phyloP scores from a whole-genome alignment of 2,888 invertebrate genomes.

The Corbicula japonica region DNA sequence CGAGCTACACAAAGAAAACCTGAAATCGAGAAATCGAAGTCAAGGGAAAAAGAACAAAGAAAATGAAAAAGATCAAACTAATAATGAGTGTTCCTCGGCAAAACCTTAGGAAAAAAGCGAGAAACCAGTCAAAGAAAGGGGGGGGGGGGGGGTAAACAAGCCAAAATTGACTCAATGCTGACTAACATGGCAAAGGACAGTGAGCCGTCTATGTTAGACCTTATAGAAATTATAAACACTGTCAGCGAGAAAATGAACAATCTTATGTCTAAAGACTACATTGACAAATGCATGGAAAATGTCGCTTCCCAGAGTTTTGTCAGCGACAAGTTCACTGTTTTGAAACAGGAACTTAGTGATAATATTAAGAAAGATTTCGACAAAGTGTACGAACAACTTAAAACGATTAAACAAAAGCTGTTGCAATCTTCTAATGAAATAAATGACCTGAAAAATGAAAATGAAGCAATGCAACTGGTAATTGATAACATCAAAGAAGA shows the following conservation, averaged over 20 bases:
- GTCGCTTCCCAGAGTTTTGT: background rate
- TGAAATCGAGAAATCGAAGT: too few relatives aligned
- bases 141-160: background rate
- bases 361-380: constrained; percentile 9
- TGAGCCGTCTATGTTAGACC: background rate
- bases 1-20: too few relatives aligned
- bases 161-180: background rate
- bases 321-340: background rate
- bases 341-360: constrained; percentile 18
- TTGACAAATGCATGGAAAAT: background rate
- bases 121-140: too few relatives aligned
- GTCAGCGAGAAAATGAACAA: constrained; percentile 6
- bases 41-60: too few relatives aligned
- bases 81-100: too few relatives aligned
- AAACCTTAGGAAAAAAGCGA: too few relatives aligned
- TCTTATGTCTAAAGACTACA: constrained; percentile 1
- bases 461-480: background rate
- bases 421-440: background rate
- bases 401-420: background rate
- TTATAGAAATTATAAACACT: background rate
- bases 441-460: constrained; percentile 5
- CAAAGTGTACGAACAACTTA: background rate
- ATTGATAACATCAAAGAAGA: background rate
- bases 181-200: background rate
- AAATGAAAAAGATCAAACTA: too few relatives aligned